Percentiles rank a stretch among this genome's conserved stretches.
Evolutionary conservation across 2,797 vertebrate species (phyloP).

Genomic region (Spheniscus humboldti): DNA sequence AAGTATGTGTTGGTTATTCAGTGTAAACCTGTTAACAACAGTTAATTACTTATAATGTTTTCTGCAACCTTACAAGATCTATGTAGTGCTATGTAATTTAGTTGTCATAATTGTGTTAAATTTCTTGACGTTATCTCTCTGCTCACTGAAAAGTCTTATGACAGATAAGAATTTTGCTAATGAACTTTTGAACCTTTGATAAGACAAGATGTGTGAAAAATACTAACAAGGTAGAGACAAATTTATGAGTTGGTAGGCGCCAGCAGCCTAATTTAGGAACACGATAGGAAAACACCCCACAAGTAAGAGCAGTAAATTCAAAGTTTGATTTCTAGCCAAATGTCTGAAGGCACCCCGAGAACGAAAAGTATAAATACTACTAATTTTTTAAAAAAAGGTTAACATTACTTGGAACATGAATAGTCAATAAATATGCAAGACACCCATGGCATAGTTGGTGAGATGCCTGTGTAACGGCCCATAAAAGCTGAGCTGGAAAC

Average conservation of each 20-base stretch:
- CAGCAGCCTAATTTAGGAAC: background rate
- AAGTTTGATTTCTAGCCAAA: background rate
- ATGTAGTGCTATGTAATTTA: background rate
- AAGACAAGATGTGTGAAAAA: background rate
- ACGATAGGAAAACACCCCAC: background rate
- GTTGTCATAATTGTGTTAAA: constrained; percentile 21
- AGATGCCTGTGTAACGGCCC: background rate
- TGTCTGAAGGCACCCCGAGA: background rate
- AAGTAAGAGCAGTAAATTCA: background rate
- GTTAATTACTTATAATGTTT: constrained; percentile 27
- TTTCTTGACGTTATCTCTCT: background rate
- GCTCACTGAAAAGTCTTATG: too few species aligned
- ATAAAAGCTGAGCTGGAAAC: background rate
- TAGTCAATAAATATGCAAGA: background rate
- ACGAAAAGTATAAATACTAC: background rate
- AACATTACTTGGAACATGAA: background rate
- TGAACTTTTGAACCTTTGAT: constrained; percentile 34
- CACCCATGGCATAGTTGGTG: background rate
- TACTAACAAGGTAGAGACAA: background rate
- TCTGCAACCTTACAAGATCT: background rate
- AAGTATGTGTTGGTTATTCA: background rate
- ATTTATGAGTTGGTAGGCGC: background rate
- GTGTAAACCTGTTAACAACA: background rate
- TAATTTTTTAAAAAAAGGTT: background rate
- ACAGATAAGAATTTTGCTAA: background rate